phyloP scores from a whole-genome alignment of 2,888 invertebrate species.

The Herminia tarsipennalis region DNA sequence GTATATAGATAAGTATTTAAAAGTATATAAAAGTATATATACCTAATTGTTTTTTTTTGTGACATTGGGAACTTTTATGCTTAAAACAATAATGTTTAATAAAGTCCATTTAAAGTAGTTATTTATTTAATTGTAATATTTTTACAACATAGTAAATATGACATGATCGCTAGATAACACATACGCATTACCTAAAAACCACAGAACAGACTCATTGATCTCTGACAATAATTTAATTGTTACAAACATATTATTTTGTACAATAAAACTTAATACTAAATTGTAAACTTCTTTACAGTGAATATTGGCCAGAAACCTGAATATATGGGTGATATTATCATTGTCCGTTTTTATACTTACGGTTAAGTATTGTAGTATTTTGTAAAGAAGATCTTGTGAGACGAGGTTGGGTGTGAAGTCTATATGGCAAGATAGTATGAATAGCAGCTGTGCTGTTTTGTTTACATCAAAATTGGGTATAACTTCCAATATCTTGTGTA shows the following conservation, averaged over 20 bases:
- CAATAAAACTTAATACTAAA: constrained; percentile 48
- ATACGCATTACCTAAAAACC: constrained; percentile 71
- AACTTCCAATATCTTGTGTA: constrained; percentile 47
- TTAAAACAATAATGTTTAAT: too few species aligned
- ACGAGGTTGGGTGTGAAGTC: constrained; percentile 45
- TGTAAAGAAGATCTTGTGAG: constrained; percentile 43
- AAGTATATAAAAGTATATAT: too few species aligned
- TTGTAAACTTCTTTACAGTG: constrained; percentile 35
- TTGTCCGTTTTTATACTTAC: constrained; percentile 38
- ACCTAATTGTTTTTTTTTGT: too few species aligned
- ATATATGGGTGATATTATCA: constrained; percentile 50
- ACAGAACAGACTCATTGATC: constrained; percentile 51
- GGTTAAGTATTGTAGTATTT: constrained; percentile 42
- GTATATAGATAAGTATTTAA: too few species aligned
- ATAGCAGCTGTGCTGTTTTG: constrained; percentile 54
- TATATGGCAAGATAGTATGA: constrained; percentile 65
- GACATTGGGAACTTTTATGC: too few species aligned
- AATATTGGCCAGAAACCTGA: constrained; percentile 68
- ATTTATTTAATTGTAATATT: constrained; percentile 17
- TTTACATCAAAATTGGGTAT: constrained; percentile 38
- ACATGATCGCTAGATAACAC: constrained; percentile 47
- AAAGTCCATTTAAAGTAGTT: too few species aligned
- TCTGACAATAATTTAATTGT: constrained; percentile 45
- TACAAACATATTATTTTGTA: constrained; percentile 36
- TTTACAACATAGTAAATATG: constrained; percentile 45